Base-by-base conservation (phyloP, 2,888 invertebrate species). In the Pandemis heparana region DNA sequence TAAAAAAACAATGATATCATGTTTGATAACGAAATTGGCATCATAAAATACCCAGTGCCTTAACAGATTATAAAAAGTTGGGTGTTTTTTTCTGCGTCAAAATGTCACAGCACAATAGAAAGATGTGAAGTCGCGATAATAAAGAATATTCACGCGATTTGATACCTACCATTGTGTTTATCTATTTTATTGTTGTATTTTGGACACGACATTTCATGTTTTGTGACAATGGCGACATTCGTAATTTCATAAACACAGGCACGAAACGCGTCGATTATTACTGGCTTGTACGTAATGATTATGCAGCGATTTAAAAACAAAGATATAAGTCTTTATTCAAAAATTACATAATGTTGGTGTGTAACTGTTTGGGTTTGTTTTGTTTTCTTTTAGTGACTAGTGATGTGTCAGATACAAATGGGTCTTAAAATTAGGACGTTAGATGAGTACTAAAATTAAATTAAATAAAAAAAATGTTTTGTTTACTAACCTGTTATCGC, bases 401-500 rank as follows among this genome's bases (percentile, higher is more conserved):
- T 12, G 48, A 5, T 38, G 59, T 32, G 59, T 1, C 6, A n/a
- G 0, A 5, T 39, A 8, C 1, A n/a, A 3, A n/a, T 38, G 32
- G 0, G 1, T 12, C 16, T 32, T 7, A 38, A n/a, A 14, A 38
- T 14, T n/a, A 60, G 6, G n/a, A n/a, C 38, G 39, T 60, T 60
- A 38, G 12, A 8, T 0, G 14, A 39, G 39, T 0, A 60, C 8
- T 32, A 14, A 1, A 60, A n/a, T 38, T 4, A 14, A 63, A 8
- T 43, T 56, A 16, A 51, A 32, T 32, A 4, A 32, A 32, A 32
- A 32, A 65, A 71, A 75, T 69, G 75, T 80, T 84, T 87, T 90
- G 89, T 91, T 91, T 91, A 92, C 92, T 87, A 85, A 92, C 92
- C 92, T 92, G 81, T 77, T 63, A 56, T 62, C 53, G 70, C 51